Conservation (phyloP, 2,888 invertebrate genomes). For the Lamproptera curius region DNA sequence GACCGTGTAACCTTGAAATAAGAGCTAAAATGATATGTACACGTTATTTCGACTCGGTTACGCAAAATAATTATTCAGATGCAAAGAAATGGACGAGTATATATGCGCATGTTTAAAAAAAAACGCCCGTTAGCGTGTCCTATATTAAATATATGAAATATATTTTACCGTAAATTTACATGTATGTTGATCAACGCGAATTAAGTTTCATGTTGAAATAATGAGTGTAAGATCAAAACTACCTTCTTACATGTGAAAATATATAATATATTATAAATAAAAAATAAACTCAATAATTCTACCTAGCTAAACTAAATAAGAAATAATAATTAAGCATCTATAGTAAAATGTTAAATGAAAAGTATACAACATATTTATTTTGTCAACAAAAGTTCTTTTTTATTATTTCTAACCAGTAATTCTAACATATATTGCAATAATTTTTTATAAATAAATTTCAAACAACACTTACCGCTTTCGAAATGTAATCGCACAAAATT, state of each 20-base stretch:
- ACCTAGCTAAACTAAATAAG: background rate
- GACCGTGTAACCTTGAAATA: slow-evolving; percentile 21
- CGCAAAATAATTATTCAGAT: slow-evolving; percentile 17
- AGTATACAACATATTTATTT: too few species aligned
- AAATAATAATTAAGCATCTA: background rate
- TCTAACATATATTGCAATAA: background rate
- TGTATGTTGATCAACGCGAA: background rate
- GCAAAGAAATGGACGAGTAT: background rate
- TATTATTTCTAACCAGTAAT: too few species aligned
- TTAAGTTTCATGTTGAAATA: background rate
- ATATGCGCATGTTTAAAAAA: background rate
- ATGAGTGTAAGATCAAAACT: background rate
- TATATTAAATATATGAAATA: too few species aligned
- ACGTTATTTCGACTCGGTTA: too few species aligned
- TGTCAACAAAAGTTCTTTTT: too few species aligned
- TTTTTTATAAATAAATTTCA: background rate
- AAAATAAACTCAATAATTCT: background rate
- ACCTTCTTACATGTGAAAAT: background rate
- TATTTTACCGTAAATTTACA: too few species aligned
- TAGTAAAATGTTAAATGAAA: background rate
- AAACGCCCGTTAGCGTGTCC: background rate
- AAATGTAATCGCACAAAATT: slow-evolving; percentile 2
- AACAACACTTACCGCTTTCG: slow-evolving; percentile 9
- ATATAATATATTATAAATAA: too few species aligned
- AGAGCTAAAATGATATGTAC: slow-evolving; percentile 18